Evolutionary conservation across 2,797 vertebrate species (phyloP).

Genomic region (Dendrocincla fuliginosa): DNA sequence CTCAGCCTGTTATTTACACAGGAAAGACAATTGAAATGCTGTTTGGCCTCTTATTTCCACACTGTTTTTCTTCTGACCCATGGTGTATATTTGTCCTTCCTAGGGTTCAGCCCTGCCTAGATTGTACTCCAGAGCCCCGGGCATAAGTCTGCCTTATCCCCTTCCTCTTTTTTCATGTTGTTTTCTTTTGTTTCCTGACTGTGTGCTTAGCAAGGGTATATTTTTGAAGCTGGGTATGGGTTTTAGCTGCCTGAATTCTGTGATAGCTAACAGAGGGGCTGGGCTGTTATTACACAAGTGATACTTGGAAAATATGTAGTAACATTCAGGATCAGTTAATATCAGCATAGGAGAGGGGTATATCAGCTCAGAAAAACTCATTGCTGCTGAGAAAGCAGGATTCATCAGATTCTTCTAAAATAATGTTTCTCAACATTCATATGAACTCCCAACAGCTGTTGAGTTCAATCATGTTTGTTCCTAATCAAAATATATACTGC

Average conservation of each 20-base stretch:
- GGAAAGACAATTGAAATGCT: neutral
- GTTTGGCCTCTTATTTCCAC: neutral
- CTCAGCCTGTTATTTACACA: neutral
- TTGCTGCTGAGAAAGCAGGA: conserved; percentile 43
- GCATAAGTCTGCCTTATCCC: neutral
- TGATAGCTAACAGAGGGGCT: neutral
- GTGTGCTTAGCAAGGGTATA: neutral
- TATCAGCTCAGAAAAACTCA: neutral
- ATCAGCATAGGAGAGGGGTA: neutral
- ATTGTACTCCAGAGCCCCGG: fast-evolving
- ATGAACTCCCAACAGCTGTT: conserved; percentile 39
- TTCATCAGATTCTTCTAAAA: conserved; percentile 33
- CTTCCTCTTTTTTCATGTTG: conserved; percentile 17
- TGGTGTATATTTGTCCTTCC: neutral
- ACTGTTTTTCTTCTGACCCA: neutral
- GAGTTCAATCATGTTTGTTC: neutral
- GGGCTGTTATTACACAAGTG: neutral
- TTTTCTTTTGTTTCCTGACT: neutral
- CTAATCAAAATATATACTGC: neutral
- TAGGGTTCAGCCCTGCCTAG: neutral
- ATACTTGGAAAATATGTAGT: neutral
- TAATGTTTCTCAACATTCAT: conserved; percentile 23
- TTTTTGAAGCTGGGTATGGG: neutral
- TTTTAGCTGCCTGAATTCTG: neutral
- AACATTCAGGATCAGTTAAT: conserved; percentile 3